Percentiles rank a stretch among this genome's conserved stretches.
These are phyloP conservation scores for Neodiprion pinetum DNA, from an alignment of 1,140 invertebrate species.

Conservation along the genomic window DNA sequence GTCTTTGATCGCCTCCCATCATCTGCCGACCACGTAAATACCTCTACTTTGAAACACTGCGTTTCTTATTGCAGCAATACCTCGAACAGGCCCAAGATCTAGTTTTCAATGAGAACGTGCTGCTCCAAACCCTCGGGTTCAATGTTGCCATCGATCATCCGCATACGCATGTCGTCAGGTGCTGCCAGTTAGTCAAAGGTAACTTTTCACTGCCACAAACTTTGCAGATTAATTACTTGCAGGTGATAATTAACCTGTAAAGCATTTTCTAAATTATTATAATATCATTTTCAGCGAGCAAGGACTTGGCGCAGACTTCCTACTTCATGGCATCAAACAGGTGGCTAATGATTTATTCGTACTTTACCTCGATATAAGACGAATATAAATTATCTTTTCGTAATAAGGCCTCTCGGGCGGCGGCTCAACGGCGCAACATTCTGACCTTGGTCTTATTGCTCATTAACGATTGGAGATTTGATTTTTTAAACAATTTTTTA, in stretches of 20 bases:
- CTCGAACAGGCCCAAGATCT: slow-evolving; percentile 85
- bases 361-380: slow-evolving; percentile 39
- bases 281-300: slow-evolving; percentile 75
- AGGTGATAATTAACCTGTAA: neutral
- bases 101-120: slow-evolving; percentile 94
- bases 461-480: neutral
- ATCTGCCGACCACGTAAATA: neutral
- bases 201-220: slow-evolving; percentile 38
- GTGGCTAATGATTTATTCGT: slow-evolving; percentile 60
- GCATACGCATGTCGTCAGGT: slow-evolving; percentile 94
- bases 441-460: neutral
- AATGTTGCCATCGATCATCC: slow-evolving; percentile 97
- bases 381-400: neutral
- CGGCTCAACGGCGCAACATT: neutral
- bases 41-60: slow-evolving; percentile 27
- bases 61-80: slow-evolving; percentile 69
- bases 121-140: slow-evolving; percentile 96
- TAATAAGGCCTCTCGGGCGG: neutral
- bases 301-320: slow-evolving; percentile 95
- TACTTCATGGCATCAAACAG: slow-evolving; percentile 98
- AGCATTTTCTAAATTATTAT: neutral
- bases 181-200: slow-evolving; percentile 94
- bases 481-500: neutral
- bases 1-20: slow-evolving; percentile 20
- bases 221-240: too few relatives aligned